A percentile compares a stretch with the other conserved stretches of the same genome.
phyloP scores from a whole-genome alignment of 2,113 vertebrate species.

The Vidua chalybeata region DNA sequence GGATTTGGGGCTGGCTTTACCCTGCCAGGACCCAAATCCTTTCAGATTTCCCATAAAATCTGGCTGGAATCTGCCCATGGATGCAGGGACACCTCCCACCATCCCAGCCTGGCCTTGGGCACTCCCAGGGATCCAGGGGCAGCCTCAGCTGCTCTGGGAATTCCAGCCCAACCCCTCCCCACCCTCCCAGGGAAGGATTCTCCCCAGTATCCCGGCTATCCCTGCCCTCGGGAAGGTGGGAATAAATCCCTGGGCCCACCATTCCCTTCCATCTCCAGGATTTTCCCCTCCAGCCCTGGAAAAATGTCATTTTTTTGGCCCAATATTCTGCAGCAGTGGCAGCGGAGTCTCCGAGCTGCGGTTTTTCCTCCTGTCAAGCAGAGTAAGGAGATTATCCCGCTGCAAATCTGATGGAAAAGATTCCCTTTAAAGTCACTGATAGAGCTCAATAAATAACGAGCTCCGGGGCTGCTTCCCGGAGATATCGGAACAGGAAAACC shows the following conservation, averaged over 20 bases:
- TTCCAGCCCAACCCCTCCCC: background rate
- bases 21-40: background rate
- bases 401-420: conserved; percentile 13
- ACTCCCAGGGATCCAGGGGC: background rate
- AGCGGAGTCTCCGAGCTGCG: background rate
- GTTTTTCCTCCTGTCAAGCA: background rate
- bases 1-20: background rate
- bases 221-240: background rate
- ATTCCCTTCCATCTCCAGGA: background rate
- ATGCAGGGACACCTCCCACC: background rate
- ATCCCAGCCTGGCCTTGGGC: background rate
- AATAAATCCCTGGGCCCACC: background rate
- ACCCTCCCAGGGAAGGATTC: background rate
- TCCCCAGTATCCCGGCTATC: background rate
- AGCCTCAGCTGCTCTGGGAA: background rate
- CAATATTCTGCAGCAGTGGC: background rate
- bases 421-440: conserved; percentile 16
- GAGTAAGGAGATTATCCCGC: background rate
- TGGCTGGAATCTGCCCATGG: fast-evolving
- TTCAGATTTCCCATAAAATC: background rate
- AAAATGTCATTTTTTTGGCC: background rate
- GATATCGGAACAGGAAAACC: background rate
- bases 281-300: background rate
- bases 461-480: background rate
- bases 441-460: background rate